Evolutionary conservation across 2,888 invertebrate genomes (phyloP).

Genomic region (Papilio gigon): DNA sequence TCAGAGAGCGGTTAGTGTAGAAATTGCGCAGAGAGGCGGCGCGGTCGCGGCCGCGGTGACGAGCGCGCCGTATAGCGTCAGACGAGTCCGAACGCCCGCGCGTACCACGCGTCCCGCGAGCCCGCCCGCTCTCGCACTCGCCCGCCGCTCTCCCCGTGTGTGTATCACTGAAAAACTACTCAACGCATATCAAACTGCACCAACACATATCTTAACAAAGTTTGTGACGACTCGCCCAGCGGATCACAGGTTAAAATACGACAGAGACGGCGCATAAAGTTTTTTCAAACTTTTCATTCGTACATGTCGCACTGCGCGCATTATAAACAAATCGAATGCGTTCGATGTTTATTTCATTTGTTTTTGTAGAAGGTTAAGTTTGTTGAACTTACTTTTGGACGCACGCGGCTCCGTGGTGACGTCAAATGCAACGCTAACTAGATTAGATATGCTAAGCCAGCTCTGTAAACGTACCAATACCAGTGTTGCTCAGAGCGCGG

Average conservation of each 20-base stretch:
- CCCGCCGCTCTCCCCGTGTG: constrained; percentile 44
- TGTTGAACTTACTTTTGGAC: constrained; percentile 75
- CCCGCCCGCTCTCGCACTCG: constrained; percentile 44
- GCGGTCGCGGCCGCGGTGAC: constrained; percentile 48
- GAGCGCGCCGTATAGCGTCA: constrained; percentile 49
- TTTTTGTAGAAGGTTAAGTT: constrained; percentile 59
- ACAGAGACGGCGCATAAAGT: constrained; percentile 12
- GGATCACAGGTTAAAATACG: constrained; percentile 31
- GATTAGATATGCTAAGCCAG: constrained; percentile 74
- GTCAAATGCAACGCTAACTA: constrained; percentile 73
- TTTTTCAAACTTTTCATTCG: constrained; percentile 22
- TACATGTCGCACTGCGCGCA: constrained; percentile 42
- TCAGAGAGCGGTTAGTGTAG: constrained; percentile 49
- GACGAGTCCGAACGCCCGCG: constrained; percentile 66
- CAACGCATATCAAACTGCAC: constrained; percentile 32
- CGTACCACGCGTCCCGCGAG: constrained; percentile 60
- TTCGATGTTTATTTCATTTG: constrained; percentile 50
- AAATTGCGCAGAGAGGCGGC: constrained; percentile 73
- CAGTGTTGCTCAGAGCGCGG: constrained; percentile 55
- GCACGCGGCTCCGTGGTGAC: constrained; percentile 69
- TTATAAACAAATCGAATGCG: constrained; percentile 49
- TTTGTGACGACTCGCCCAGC: constrained; percentile 31
- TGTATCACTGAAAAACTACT: constrained; percentile 45
- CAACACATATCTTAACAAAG: constrained; percentile 35
- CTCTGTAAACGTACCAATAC: constrained; percentile 51